These are phyloP conservation scores for Rhagonycha fulva DNA, from an alignment of 2,888 invertebrate genomes.

Conservation along the genomic window DNA sequence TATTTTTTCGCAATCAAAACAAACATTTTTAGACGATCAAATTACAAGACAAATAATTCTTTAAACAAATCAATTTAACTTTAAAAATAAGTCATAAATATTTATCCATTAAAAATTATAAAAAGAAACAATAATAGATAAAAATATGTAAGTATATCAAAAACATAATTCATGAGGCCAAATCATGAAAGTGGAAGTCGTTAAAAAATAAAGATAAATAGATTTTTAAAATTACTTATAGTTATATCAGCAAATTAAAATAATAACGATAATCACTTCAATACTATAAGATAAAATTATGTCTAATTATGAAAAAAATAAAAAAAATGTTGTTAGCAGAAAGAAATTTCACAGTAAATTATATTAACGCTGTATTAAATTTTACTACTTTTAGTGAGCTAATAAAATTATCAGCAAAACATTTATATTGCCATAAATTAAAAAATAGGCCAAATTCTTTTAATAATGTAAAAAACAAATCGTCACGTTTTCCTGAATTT, in stretches of 20 bases:
- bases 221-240: neutral
- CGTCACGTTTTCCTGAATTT: neutral
- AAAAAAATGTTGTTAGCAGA: neutral
- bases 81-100: too few species aligned
- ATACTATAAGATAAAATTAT: neutral
- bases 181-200: slow-evolving; percentile 1
- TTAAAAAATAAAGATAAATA: slow-evolving; percentile 2
- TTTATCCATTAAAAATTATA: too few species aligned
- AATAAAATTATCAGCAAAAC: neutral
- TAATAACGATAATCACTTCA: neutral
- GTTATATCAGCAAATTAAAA: neutral
- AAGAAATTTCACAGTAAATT: neutral
- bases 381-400: neutral
- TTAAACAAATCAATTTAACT: too few species aligned
- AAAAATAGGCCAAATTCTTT: neutral
- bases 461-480: neutral
- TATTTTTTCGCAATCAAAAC: too few species aligned
- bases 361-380: neutral
- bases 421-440: neutral
- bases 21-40: too few species aligned
- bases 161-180: slow-evolving; percentile 1
- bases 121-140: neutral
- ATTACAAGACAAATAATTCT: too few species aligned
- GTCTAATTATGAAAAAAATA: neutral
- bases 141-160: neutral